phyloP scores from a whole-genome alignment of 2,113 vertebrate species.

The Laticauda colubrina region DNA sequence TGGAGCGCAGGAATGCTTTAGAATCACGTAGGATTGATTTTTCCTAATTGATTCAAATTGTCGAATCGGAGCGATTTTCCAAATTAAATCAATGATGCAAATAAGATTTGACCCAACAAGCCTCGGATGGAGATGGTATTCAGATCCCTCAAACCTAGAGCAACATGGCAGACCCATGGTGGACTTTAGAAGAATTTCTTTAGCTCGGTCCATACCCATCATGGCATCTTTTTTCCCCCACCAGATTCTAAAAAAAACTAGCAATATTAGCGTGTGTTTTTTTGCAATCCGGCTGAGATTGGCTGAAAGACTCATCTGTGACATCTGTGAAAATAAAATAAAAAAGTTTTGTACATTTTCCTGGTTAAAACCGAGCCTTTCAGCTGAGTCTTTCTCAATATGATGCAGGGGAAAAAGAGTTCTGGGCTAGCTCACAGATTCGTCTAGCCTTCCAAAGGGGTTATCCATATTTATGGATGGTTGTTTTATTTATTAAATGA shows the following conservation, averaged over 20 bases:
- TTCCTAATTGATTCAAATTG: neutral
- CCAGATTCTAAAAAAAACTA: neutral
- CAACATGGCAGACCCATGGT: neutral
- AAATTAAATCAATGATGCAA: neutral
- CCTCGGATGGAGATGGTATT: neutral
- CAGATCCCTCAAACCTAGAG: neutral
- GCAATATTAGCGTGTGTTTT: neutral
- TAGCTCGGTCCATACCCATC: neutral
- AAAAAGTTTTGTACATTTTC: too few relatives aligned
- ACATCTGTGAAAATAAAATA: neutral
- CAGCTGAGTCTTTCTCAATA: neutral
- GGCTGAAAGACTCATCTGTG: neutral
- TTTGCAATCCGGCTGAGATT: neutral
- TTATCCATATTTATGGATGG: neutral
- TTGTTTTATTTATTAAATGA: neutral
- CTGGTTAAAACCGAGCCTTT: neutral
- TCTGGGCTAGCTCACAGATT: neutral
- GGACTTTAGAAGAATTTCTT: neutral
- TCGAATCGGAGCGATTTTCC: neutral
- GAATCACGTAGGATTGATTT: neutral
- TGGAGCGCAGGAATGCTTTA: neutral
- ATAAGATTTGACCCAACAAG: neutral
- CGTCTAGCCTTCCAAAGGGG: neutral
- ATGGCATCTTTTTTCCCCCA: neutral
- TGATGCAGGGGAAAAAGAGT: neutral